These are phyloP conservation scores for Drosophila virilis DNA, from an alignment of 1,140 invertebrate species.

Conservation along the genomic window DNA sequence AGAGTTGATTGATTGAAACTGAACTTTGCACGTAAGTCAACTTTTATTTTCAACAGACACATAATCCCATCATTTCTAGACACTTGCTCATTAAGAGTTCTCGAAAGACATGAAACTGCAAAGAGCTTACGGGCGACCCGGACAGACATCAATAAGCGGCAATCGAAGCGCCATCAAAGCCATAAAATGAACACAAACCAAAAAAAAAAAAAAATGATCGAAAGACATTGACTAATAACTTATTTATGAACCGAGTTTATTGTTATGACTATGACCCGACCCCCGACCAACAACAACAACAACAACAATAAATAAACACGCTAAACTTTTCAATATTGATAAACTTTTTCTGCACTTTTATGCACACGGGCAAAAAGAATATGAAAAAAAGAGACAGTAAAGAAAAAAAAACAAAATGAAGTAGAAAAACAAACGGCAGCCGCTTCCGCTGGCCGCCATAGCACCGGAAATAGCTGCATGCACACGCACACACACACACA, in stretches of 20 bases:
- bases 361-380: slow-evolving; percentile 24
- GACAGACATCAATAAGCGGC: slow-evolving; percentile 6
- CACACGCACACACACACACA: slow-evolving; percentile 41
- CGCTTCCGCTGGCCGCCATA: slow-evolving; percentile 66
- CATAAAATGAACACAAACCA: slow-evolving; percentile 17
- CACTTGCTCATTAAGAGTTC: slow-evolving; percentile 6
- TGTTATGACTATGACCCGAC: slow-evolving; percentile 63
- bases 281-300: not conserved
- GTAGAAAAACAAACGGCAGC: slow-evolving; percentile 39
- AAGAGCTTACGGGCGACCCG: not conserved
- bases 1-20: not conserved
- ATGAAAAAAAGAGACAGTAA: slow-evolving; percentile 21
- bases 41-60: slow-evolving; percentile 5
- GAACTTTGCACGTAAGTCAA: not conserved
- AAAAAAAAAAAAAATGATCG: not conserved
- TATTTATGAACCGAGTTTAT: slow-evolving; percentile 74
- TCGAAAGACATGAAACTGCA: not conserved
- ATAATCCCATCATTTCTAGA: slow-evolving; percentile 3
- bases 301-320: slow-evolving; percentile 63
- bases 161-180: slow-evolving; percentile 15
- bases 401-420: slow-evolving; percentile 24
- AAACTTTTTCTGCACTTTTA: slow-evolving; percentile 70
- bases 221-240: slow-evolving; percentile 73
- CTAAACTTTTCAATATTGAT: slow-evolving; percentile 77
- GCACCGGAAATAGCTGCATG: slow-evolving; percentile 70